Percentiles rank a stretch among this genome's conserved stretches.
phyloP scores from a whole-genome alignment of 1,140 invertebrate genomes.

The Atopsyche davidsoni region DNA sequence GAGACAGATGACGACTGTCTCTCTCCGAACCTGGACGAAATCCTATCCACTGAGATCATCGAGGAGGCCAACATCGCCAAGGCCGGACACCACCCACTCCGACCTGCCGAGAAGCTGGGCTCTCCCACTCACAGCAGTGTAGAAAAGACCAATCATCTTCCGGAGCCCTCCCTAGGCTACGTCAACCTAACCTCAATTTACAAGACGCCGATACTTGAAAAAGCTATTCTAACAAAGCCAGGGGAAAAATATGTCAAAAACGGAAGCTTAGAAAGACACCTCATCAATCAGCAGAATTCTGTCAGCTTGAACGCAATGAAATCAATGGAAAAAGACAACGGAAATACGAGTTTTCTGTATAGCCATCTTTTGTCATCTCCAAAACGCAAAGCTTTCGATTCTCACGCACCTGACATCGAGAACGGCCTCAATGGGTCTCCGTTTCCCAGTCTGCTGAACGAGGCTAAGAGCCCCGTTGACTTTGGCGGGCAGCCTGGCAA shows the following conservation, averaged over 20 bases:
- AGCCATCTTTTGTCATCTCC: slow-evolving; percentile 40
- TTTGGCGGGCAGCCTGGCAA: slow-evolving; percentile 36
- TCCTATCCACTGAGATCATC: slow-evolving; percentile 46
- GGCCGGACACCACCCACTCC: slow-evolving; percentile 5
- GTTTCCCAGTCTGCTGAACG: slow-evolving; percentile 33
- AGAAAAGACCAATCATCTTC: slow-evolving; percentile 16
- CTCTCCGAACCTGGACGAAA: slow-evolving; percentile 57
- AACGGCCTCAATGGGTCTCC: slow-evolving; percentile 9
- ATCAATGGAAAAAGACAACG: slow-evolving; percentile 41
- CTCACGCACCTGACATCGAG: slow-evolving; percentile 1
- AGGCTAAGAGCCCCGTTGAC: slow-evolving; percentile 31
- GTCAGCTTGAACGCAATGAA: slow-evolving; percentile 45
- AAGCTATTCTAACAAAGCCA: slow-evolving; percentile 33
- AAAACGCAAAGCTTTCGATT: slow-evolving; percentile 4
- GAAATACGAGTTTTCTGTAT: slow-evolving; percentile 46
- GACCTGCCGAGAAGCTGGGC: not conserved
- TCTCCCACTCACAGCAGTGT: slow-evolving; percentile 13
- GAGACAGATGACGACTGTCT: slow-evolving; percentile 57
- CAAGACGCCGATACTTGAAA: slow-evolving; percentile 29
- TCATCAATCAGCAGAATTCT: slow-evolving; percentile 36
- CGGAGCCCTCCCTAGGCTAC: slow-evolving; percentile 32
- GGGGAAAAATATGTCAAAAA: slow-evolving; percentile 35
- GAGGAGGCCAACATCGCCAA: slow-evolving; percentile 43
- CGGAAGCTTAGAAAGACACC: slow-evolving; percentile 34
- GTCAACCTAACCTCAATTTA: slow-evolving; percentile 47